phyloP scores from a whole-genome alignment of 2,797 vertebrate species.

The Arremon brunneinucha region DNA sequence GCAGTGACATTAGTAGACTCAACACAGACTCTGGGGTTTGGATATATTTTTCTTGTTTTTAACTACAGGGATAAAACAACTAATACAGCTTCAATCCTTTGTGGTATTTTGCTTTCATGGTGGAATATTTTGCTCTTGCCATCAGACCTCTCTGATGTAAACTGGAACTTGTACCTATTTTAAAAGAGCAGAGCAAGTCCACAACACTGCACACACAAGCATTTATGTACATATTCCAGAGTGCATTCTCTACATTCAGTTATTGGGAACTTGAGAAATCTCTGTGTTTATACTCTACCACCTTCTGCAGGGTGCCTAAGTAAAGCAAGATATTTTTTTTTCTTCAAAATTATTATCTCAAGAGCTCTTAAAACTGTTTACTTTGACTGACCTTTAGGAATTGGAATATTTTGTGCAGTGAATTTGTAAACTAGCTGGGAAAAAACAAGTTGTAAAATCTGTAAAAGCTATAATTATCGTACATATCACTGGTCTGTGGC shows the following conservation, averaged over 20 bases:
- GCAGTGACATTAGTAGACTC: conserved; percentile 33
- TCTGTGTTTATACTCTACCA: neutral
- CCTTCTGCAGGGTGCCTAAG: neutral
- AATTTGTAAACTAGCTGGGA: neutral
- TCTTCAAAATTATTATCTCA: neutral
- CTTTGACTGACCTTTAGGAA: neutral
- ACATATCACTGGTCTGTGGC: neutral
- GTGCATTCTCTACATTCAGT: fast-evolving
- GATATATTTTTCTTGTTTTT: conserved; percentile 32
- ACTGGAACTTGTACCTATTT: neutral
- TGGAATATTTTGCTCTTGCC: neutral
- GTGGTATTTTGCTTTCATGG: neutral
- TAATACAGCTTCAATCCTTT: neutral
- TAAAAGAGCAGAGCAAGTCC: neutral
- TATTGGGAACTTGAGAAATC: neutral
- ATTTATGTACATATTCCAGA: neutral
- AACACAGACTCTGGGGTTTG: conserved; percentile 5
- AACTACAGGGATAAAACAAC: neutral
- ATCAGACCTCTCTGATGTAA: neutral
- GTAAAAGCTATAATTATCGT: neutral
- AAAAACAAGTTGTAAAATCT: neutral
- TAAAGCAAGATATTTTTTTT: neutral
- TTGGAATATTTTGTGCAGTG: neutral
- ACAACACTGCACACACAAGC: neutral
- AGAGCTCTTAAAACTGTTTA: neutral